Conservation (phyloP, 2,113 vertebrate genomes). For the Myiozetetes cayanensis region DNA sequence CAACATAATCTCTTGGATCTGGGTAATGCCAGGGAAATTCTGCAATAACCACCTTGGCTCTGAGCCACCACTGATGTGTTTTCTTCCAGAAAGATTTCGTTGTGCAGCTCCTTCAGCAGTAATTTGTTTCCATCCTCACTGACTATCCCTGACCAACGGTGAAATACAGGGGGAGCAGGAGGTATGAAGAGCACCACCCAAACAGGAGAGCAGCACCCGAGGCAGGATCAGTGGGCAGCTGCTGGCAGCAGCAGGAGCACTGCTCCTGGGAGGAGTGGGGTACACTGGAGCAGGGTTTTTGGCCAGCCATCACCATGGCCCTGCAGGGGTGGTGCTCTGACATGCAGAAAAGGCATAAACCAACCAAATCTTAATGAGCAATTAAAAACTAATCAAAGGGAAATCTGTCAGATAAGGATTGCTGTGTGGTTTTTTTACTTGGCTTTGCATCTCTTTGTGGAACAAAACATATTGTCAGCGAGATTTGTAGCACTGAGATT, state of each 20-base stretch:
- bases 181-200: background rate
- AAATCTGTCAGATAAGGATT: conserved; percentile 16
- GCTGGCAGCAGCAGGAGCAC: background rate
- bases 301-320: fast-evolving
- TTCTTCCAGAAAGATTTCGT: background rate
- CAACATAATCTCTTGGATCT: background rate
- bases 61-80: background rate
- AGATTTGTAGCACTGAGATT: conserved; percentile 42
- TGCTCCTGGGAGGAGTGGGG: background rate
- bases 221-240: background rate
- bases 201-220: fast-evolving
- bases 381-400: conserved; percentile 42
- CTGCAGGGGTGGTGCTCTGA: background rate
- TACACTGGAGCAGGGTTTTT: background rate
- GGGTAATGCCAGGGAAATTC: background rate
- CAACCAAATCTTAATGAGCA: conserved; percentile 26
- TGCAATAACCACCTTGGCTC: background rate
- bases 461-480: conserved; percentile 27
- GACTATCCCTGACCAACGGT: background rate
- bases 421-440: background rate
- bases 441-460: conserved; percentile 31
- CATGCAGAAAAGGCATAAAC: background rate
- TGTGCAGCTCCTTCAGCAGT: background rate
- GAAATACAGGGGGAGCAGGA: fast-evolving
- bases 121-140: background rate